A percentile compares a stretch with the other conserved stretches of the same genome.
phyloP scores from a whole-genome alignment of 2,888 invertebrate genomes.

The Heliconius erato region DNA sequence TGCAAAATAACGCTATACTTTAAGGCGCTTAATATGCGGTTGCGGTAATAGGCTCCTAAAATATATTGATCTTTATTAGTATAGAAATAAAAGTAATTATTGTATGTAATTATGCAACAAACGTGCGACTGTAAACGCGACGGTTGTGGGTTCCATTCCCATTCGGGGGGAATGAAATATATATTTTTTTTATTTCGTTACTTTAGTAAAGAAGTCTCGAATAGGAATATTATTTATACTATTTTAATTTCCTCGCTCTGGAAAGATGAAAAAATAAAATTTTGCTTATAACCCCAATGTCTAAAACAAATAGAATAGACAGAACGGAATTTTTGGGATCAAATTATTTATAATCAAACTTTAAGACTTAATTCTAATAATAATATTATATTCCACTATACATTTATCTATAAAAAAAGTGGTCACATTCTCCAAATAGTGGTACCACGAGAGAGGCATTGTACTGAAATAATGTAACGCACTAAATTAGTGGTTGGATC shows the following conservation, averaged over 20 bases:
- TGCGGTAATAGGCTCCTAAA: slow-evolving; percentile 19
- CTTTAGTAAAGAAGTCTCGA: no score
- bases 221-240: no score
- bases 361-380: not conserved
- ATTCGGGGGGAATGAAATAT: not conserved
- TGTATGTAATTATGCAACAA: not conserved
- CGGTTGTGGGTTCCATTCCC: not conserved
- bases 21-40: slow-evolving; percentile 46
- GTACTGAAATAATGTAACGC: slow-evolving; percentile 44
- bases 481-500: slow-evolving; percentile 46
- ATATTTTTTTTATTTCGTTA: not conserved
- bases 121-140: not conserved
- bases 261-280: no score
- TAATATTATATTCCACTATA: not conserved
- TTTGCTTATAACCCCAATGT: no score
- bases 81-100: slow-evolving; percentile 11
- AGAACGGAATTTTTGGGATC: no score
- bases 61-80: slow-evolving; percentile 27
- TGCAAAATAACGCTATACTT: slow-evolving; percentile 48
- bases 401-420: slow-evolving; percentile 11
- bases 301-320: no score
- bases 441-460: slow-evolving; percentile 24
- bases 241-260: no score
- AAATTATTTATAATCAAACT: no score
- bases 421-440: not conserved